Evolutionary conservation across 2,113 vertebrate genomes (phyloP).

Genomic region (Tricholaema leucomelas): DNA sequence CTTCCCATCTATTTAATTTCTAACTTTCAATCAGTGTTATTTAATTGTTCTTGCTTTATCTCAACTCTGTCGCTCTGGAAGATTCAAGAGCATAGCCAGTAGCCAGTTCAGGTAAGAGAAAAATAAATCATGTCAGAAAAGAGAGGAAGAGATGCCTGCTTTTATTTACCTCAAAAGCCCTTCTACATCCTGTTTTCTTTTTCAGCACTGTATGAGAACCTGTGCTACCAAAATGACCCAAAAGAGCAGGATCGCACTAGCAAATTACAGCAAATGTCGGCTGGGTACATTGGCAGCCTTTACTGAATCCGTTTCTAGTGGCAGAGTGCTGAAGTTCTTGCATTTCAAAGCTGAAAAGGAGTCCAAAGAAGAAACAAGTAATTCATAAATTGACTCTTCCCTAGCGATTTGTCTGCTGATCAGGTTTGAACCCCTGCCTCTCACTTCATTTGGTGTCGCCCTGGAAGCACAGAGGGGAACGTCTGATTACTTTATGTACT

Average conservation of each 20-base stretch:
- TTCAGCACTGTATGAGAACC: background rate
- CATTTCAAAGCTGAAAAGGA: background rate
- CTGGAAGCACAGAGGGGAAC: background rate
- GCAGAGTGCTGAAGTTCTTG: background rate
- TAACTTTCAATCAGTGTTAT: background rate
- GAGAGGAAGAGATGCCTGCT: background rate
- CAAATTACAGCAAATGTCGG: background rate
- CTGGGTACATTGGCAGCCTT: background rate
- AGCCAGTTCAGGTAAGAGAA: background rate
- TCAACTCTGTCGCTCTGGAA: background rate
- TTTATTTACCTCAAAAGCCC: background rate
- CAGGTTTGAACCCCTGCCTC: slow-evolving; percentile 6
- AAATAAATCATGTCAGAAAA: background rate
- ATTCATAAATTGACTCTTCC: background rate
- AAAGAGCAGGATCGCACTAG: background rate
- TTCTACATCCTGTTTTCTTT: background rate
- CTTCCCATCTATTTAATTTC: background rate
- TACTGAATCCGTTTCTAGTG: background rate
- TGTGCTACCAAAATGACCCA: background rate
- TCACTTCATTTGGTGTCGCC: background rate
- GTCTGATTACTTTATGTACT: background rate
- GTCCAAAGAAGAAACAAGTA: background rate
- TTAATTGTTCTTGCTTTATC: background rate
- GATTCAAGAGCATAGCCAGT: background rate
- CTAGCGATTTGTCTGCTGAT: background rate